Evolutionary conservation across 37 sponge, comb jelly and placozoan genomes (phyloP).

Genomic region (Tethya wilhelma): DNA sequence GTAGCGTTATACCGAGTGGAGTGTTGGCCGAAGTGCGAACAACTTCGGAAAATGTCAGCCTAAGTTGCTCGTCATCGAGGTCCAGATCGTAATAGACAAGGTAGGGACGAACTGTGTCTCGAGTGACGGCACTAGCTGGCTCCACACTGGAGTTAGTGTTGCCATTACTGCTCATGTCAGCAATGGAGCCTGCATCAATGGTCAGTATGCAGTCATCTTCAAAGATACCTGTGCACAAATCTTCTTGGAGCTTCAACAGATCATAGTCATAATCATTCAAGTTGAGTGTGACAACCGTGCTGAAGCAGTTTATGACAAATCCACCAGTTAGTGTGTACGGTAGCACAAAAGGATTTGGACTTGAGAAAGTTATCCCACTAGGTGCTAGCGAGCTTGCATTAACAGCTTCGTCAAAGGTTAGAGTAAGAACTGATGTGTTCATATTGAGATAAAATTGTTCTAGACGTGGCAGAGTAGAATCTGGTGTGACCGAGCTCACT

Average conservation of each 20-base stretch:
- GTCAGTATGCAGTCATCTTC: constrained; percentile 48
- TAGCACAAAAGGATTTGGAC: not conserved
- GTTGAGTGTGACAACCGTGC: constrained; percentile 59
- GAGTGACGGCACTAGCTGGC: constrained; percentile 6
- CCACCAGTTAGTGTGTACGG: constrained; percentile 75
- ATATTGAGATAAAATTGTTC: constrained; percentile 70
- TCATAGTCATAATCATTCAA: constrained; percentile 83
- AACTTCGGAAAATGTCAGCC: constrained; percentile 87
- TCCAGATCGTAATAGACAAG: constrained; percentile 85
- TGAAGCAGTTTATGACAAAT: constrained; percentile 69
- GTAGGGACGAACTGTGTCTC: constrained; percentile 68
- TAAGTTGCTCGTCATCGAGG: constrained; percentile 68
- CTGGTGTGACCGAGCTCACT: constrained; percentile 37
- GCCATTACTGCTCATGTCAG: constrained; percentile 67
- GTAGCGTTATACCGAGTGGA: constrained; percentile 46
- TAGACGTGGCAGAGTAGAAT: constrained; percentile 64
- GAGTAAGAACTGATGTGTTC: constrained; percentile 74
- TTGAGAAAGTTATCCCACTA: constrained; percentile 34
- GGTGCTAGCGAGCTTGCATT: constrained; percentile 71
- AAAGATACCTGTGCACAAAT: constrained; percentile 35
- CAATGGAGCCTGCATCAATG: constrained; percentile 43
- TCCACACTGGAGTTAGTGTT: constrained; percentile 26
- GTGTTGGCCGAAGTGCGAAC: not conserved
- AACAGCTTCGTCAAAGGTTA: constrained; percentile 86
- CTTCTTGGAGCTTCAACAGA: constrained; percentile 45